Evolutionary conservation across 2,113 vertebrate species (phyloP).

Genomic region (Strigops habroptila): DNA sequence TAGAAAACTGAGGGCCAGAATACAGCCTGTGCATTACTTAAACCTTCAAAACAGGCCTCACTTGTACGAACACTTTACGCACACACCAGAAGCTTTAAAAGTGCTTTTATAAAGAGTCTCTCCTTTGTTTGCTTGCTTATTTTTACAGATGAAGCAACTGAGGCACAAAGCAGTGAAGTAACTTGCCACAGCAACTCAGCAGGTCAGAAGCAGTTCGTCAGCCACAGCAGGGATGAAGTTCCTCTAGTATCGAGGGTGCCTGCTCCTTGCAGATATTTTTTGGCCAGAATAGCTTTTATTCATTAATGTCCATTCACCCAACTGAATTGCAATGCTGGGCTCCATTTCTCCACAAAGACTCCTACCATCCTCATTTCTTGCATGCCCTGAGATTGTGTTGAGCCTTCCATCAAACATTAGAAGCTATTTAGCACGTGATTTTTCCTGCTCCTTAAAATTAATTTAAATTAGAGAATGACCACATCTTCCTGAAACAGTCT

Average conservation of each 20-base stretch:
- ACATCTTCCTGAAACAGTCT: slow-evolving; percentile 11
- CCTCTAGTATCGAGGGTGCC: neutral
- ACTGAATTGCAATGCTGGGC: neutral
- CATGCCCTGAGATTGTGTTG: neutral
- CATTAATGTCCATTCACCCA: neutral
- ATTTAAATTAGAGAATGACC: slow-evolving; percentile 32
- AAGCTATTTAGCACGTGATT: neutral
- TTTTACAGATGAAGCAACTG: neutral
- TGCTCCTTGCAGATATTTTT: neutral
- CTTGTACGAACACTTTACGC: neutral
- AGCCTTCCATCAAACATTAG: neutral
- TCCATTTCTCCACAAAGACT: slow-evolving; percentile 17
- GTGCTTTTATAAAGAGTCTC: neutral
- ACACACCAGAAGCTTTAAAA: neutral
- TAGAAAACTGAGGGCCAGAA: neutral
- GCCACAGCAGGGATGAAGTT: neutral
- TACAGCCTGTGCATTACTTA: neutral
- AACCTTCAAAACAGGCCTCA: neutral
- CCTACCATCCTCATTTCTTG: neutral
- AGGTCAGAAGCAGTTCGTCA: neutral
- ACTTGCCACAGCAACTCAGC: neutral
- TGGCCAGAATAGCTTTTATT: neutral
- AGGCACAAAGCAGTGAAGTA: neutral
- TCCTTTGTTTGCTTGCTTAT: neutral
- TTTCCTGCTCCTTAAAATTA: neutral